phyloP scores from a whole-genome alignment of 2,797 vertebrate genomes.

The Cryptoprocta ferox region DNA sequence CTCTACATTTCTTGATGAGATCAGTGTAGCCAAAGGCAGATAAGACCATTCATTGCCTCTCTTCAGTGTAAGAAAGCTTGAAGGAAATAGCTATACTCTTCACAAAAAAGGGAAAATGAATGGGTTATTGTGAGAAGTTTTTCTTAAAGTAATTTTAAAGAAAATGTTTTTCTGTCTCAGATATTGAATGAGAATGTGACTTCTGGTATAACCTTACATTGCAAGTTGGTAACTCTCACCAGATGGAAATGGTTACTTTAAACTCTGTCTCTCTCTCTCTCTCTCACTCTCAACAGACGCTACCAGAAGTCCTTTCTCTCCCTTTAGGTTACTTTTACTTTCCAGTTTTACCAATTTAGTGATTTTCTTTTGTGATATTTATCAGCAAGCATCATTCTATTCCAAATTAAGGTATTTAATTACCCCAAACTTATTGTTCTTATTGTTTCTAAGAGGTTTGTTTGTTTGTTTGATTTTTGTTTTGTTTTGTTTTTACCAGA shows the following conservation, averaged over 20 bases:
- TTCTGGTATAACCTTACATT: not conserved
- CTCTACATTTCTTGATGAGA: not conserved
- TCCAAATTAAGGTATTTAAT: not conserved
- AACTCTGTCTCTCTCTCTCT: too few relatives aligned
- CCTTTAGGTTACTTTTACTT: conserved; percentile 46
- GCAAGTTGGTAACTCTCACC: not conserved
- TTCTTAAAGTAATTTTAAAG: not conserved
- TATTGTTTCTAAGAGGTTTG: not conserved
- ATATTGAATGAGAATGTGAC: not conserved
- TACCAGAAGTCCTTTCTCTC: not conserved
- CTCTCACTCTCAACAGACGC: not conserved
- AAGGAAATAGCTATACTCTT: not conserved
- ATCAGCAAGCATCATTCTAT: not conserved
- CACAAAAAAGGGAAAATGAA: not conserved
- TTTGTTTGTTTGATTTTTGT: not conserved
- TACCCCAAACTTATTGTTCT: not conserved
- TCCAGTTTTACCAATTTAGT: not conserved
- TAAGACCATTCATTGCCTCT: not conserved
- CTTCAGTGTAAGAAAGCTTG: not conserved
- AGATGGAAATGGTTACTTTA: not conserved
- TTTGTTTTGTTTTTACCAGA: not conserved
- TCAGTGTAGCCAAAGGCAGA: not conserved
- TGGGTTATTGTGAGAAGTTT: not conserved
- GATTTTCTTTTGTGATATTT: not conserved
- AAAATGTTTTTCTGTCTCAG: conserved; percentile 19